These are phyloP conservation scores for Tenodera sinensis DNA, from an alignment of 2,888 invertebrate genomes.

Conservation along the genomic window DNA sequence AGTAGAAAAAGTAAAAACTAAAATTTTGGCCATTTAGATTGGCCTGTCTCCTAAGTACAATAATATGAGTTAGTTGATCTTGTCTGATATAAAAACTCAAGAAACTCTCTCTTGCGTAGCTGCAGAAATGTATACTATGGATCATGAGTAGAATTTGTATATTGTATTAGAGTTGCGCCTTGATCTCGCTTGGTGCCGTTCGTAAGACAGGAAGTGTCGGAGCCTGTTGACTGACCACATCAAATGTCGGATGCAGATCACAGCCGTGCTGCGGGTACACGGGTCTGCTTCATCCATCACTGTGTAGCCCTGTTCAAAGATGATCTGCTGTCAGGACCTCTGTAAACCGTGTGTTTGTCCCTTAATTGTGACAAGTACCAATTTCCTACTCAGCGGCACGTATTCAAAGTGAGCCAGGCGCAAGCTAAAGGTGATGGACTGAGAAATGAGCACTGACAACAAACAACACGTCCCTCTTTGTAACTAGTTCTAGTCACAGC, in stretches of 20 bases:
- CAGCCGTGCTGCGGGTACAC: background rate
- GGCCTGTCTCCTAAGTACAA: no score
- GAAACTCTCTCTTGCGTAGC: no score
- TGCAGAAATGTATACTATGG: no score
- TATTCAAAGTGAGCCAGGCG: background rate
- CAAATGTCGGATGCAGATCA: background rate
- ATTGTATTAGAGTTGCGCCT: no score
- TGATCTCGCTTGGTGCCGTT: no score
- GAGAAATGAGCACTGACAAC: background rate
- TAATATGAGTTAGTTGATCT: no score
- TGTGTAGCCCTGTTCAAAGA: background rate
- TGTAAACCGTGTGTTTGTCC: background rate
- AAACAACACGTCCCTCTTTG: no score
- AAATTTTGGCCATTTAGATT: no score
- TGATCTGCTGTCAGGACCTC: background rate
- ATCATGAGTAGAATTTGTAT: no score
- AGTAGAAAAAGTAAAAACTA: no score
- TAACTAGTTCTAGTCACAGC: no score
- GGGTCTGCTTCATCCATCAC: background rate
- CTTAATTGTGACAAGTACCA: background rate
- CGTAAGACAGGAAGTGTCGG: background rate
- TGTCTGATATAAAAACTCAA: no score
- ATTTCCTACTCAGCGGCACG: background rate
- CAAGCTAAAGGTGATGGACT: background rate
- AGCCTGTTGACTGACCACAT: background rate